Base-by-base conservation (phyloP, 2,113 vertebrate species). In the Notothenia rossii region DNA sequence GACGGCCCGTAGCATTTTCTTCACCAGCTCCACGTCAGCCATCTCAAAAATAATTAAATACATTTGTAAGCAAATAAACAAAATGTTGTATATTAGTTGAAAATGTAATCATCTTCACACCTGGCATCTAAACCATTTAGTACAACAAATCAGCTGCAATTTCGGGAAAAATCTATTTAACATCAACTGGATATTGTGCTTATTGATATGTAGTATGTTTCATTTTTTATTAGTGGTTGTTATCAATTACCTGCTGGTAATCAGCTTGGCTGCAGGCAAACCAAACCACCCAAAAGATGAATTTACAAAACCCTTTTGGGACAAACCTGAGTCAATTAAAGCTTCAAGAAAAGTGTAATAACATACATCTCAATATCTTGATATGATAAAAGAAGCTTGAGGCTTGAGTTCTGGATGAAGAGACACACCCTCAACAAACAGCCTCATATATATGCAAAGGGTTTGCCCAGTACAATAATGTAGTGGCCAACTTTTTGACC, bases 1-100 rank as follows among this genome's bases (percentile, higher is more conserved):
- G 86, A 98, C 94, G 49, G 96, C 96, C 86, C 95, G 91, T 25
- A 99, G 93, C 87, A 96, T 96, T 91, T 97, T 98, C 71, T 96
- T 96, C 83, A 95, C 93, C 86, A 97, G 80, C 77, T 96, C 96
- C 12, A 92, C 88, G 58, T 98, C 97, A 75, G 96, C 94, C 98
- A 99, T 99, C 95, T 97, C n/a, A 68, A 56, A 78, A 65, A 13
- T 13, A 62, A 5, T 56, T 0, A 59, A 48, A 46, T 48, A 8
- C 67, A 11, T 48, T 33, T 2, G 14, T 9, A 11, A 66, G 8
- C 5, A 50, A 20, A 13, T 18, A 11, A 20, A 56, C 3, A 33
- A 33, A 53, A 40, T 13, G 29, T 14, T 10, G 12, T 2, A 10
- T 4, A 50, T 10, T 0, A 17, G 18, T 48, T 51, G 6, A n/a